Evolutionary conservation across 2,797 vertebrate genomes (phyloP).

Genomic region (Taeniopygia guttata): DNA sequence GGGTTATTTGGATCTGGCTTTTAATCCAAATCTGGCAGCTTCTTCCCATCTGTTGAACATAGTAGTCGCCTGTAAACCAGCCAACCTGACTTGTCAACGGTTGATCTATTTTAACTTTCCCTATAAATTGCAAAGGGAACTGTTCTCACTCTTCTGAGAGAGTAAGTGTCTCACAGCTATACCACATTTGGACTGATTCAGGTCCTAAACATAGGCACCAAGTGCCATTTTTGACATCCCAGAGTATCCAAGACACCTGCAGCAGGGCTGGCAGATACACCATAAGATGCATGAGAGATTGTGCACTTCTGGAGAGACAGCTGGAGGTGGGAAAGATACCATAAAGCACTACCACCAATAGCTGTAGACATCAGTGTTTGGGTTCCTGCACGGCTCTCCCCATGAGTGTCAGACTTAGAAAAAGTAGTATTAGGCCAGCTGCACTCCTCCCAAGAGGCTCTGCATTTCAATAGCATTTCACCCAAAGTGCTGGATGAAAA

Average conservation of each 20-base stretch:
- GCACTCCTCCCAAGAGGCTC: background rate
- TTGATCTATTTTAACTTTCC: constrained; percentile 33
- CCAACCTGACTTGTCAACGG: constrained; percentile 51
- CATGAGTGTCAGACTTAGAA: background rate
- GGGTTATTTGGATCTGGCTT: constrained; percentile 24
- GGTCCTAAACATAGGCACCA: constrained; percentile 37
- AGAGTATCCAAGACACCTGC: background rate
- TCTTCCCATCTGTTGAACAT: constrained; percentile 33
- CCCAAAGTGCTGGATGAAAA: background rate
- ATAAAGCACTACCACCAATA: background rate
- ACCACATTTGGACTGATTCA: background rate
- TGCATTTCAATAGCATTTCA: background rate
- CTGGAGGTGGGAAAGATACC: background rate
- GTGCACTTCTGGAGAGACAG: constrained; percentile 45
- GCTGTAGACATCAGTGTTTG: background rate
- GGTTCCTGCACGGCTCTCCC: background rate
- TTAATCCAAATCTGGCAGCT: constrained; percentile 23
- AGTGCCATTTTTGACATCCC: constrained; percentile 37
- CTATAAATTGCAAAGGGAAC: constrained; percentile 37
- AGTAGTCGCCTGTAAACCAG: constrained; percentile 45
- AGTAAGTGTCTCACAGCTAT: background rate
- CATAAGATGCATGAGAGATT: background rate
- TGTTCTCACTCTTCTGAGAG: constrained; percentile 24
- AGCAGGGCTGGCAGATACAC: background rate
- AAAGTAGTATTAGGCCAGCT: background rate